Base-by-base conservation (phyloP, 2,797 vertebrate genomes). In the Megaceryle alcyon region DNA sequence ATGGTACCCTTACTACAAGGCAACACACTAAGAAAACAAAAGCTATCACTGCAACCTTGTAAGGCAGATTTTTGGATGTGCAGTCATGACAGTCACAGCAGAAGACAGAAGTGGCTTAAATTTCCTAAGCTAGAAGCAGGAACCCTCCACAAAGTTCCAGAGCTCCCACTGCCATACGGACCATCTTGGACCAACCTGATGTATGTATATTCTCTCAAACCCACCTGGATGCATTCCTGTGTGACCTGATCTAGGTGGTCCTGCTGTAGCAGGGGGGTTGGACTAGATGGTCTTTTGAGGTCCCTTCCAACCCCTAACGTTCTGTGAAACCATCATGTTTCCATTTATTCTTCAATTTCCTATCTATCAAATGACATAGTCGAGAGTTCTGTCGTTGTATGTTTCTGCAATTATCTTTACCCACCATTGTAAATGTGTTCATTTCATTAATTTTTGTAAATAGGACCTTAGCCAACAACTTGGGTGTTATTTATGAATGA, bases 401-500 rank as follows among this genome's bases (percentile, higher is more conserved):
- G 14, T 89, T 73, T 49, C 65, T 90, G 46, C 1, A 10, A 64
- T 85, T 92, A 75, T 81, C 68, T 94, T 91, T 85, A 71, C 53
- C 33, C 49, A 65, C 46, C 73, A 39, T 21, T 88, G 41, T 66
- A 92, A 94, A 90, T 71, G 65, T 69, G 82, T 88, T 61, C 9
- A 7, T 90, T 90, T 90, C 41, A 83, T 86, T 94, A 92, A 91
- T 91, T 91, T 95, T 86, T 91, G 85, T 81, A 96, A 92, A 93
- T 33, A 90, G 80, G 76, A 79, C 66, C 66, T 83, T 84, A 76
- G 65, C 87, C 95, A 90, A 77, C 70, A 64, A 73, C 68, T 92
- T 95, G 68, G 77, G 80, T 88, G 53, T 73, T 84, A 90, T 65
- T 96, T 90, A 80, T 92, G 85, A 95, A 94, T 95, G 85, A 94